phyloP scores from a whole-genome alignment of 2,113 vertebrate genomes.

The Callocephalon fimbriatum region DNA sequence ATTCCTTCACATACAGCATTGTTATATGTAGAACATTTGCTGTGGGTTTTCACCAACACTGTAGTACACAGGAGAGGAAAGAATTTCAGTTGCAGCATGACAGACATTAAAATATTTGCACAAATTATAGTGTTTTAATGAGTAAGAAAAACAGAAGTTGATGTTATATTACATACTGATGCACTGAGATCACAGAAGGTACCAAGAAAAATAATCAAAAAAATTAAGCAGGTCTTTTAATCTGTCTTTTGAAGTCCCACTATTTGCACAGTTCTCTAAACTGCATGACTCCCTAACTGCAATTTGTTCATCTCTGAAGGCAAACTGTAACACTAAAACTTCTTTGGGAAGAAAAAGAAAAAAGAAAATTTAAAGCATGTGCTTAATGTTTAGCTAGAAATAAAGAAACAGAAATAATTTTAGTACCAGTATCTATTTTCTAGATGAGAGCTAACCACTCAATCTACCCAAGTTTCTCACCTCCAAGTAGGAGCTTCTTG shows the following conservation, averaged over 20 bases:
- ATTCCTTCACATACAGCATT: neutral
- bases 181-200: neutral
- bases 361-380: neutral
- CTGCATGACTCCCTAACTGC: neutral
- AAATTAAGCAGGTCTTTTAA: neutral
- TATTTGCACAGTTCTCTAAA: neutral
- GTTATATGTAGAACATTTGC: neutral
- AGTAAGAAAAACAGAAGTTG: neutral
- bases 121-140: neutral
- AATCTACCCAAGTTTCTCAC: neutral
- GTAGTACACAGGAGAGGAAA: neutral
- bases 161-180: neutral
- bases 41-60: neutral
- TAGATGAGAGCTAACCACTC: neutral
- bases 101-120: neutral
- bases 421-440: neutral
- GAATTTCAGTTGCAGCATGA: neutral
- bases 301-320: neutral
- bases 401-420: neutral
- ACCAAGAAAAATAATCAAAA: neutral
- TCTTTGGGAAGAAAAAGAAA: neutral
- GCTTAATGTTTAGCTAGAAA: neutral
- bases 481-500: neutral
- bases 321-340: neutral
- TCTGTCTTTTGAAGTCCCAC: neutral